A percentile compares a stretch with the other conserved stretches of the same genome.
These are phyloP conservation scores for Mallotus villosus DNA, from an alignment of 2,797 vertebrate species.

Conservation along the genomic window DNA sequence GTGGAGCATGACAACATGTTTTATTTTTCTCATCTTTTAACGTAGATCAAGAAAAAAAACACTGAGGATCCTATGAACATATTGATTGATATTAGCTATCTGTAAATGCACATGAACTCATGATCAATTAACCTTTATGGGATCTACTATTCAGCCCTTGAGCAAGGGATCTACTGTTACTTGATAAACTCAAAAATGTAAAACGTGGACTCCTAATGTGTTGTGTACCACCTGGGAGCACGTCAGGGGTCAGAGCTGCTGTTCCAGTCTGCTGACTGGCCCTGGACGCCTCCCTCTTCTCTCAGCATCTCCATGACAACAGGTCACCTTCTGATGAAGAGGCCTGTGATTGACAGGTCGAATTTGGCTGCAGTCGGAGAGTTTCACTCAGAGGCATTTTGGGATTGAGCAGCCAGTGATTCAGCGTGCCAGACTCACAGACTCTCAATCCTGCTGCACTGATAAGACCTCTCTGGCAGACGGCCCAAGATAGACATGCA, in stretches of 20 bases:
- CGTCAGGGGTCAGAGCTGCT: background rate
- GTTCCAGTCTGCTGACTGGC: background rate
- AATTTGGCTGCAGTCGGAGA: background rate
- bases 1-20: conserved; percentile 30
- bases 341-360: background rate
- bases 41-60: conserved; percentile 47
- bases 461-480: conserved; percentile 20
- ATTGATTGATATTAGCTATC: conserved; percentile 54
- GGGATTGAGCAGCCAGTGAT: conserved; percentile 7
- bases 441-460: conserved; percentile 17
- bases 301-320: background rate
- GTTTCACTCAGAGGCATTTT: background rate
- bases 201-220: too few species aligned
- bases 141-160: background rate
- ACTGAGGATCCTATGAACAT: conserved; percentile 42
- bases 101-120: conserved; percentile 40
- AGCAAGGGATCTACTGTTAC: too few species aligned
- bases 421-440: conserved; percentile 10
- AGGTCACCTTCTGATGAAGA: background rate
- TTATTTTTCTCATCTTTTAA: conserved; percentile 53
- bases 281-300: background rate
- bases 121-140: conserved; percentile 35
- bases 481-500: background rate
- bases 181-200: too few species aligned
- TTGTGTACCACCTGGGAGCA: too few species aligned